Base-by-base conservation (phyloP, 2,888 invertebrate species). In the Nomada goodeniana region DNA sequence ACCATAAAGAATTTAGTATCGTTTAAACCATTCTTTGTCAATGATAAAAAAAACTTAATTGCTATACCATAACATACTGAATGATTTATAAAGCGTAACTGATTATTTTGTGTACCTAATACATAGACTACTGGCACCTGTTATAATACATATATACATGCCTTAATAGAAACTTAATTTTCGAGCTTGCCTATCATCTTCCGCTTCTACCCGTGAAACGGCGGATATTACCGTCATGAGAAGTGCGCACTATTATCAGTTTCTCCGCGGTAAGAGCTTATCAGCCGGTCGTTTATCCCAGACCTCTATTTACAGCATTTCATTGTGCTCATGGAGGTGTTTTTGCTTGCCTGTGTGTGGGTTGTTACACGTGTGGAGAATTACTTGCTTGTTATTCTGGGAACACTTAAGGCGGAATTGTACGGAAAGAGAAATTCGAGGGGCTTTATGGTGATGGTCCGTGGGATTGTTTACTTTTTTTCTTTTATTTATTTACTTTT, bases 111-210 rank as follows among this genome's bases (percentile, higher is more conserved):
- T 36, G 36, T 36, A 7, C 5, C 7, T 36, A 36, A 36, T 36
- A 7, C 36, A 36, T 36, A 36, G 36, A 36, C 36, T 36, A 36
- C 36, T 36, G 36, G 36, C 36, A 36, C 7, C 36, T 36, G 36
- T 36, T 36, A 36, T 36, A 36, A 36, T 36, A 7, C 7, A 5
- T 36, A 36, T 36, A 36, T 36, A 36, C 36, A 36, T 7, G 5
- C 29, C 53, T 71, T 79, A 68, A 78, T 74, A 75, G 77, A 80
- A 83, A 81, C 68, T 69, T 50, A 61, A 74, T 71, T 74, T 57
- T 63, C 65, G 60, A n/a, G 53, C 42, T n/a, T 42, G 67, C 26
- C 53, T 55, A 52, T 60, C 55, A 23, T 52, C 63, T 57, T 52
- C 71, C 36, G 71, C 18, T 3, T 29, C 26, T 50, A 26, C n/a